Evolutionary conservation across 1,140 invertebrate genomes (phyloP).

Genomic region (Drosophila guanche): DNA sequence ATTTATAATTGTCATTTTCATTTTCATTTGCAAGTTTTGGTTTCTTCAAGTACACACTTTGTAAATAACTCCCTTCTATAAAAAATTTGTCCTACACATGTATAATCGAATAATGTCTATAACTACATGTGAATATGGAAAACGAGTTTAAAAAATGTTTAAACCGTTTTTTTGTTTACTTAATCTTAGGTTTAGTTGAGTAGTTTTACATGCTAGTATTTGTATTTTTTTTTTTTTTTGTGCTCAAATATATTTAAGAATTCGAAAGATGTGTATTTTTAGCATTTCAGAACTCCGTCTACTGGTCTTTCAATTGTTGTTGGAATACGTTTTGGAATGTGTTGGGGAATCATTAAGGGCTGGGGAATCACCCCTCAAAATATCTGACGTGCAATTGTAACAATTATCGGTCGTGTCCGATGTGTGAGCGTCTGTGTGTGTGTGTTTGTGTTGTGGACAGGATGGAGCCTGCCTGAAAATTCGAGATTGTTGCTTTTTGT

Average conservation of each 20-base stretch:
- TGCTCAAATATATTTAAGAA: constrained; percentile 71
- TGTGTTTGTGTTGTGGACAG: too few species aligned
- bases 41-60: constrained; percentile 61
- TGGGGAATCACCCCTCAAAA: constrained; percentile 49
- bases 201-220: constrained; percentile 65
- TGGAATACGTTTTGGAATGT: constrained; percentile 62
- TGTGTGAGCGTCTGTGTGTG: constrained; percentile 33
- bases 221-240: constrained; percentile 51
- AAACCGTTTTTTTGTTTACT: constrained; percentile 23
- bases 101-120: constrained; percentile 77
- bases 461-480: constrained; percentile 67
- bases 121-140: constrained; percentile 75
- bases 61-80: constrained; percentile 73
- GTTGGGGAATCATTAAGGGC: constrained; percentile 32
- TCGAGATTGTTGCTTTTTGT: constrained; percentile 63
- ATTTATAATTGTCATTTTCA: constrained; percentile 59
- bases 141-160: constrained; percentile 61
- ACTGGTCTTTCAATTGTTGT: neutral
- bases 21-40: constrained; percentile 41
- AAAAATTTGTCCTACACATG: constrained; percentile 67
- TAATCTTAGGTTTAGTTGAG: constrained; percentile 65
- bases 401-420: constrained; percentile 27
- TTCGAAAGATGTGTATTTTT: constrained; percentile 56
- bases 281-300: constrained; percentile 22
- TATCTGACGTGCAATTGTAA: constrained; percentile 53